phyloP scores from a whole-genome alignment of 2,797 vertebrate species.

The Poecilia wingei region DNA sequence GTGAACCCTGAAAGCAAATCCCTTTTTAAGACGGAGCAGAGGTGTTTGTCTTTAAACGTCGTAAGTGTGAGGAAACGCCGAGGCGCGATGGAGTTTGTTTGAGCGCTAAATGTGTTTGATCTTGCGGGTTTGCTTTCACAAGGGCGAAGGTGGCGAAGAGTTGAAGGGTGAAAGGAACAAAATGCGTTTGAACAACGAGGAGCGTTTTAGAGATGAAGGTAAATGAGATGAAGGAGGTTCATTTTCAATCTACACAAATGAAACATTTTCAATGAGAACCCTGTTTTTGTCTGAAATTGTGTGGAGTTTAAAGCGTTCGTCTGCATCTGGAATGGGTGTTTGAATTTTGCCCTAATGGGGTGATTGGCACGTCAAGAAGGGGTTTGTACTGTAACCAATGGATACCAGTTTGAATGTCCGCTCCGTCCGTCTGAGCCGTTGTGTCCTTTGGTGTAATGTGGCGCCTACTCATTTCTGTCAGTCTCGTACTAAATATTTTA shows the following conservation, averaged over 20 bases:
- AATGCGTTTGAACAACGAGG: background rate
- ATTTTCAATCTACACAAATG: background rate
- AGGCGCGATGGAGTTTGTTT: slow-evolving; percentile 3
- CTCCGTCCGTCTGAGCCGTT: background rate
- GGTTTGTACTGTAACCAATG: background rate
- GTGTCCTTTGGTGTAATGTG: background rate
- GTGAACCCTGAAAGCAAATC: slow-evolving; percentile 48
- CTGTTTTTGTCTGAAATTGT: no score
- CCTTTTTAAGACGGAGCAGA: slow-evolving; percentile 16
- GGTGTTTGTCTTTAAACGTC: slow-evolving; percentile 13
- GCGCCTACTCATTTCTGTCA: background rate
- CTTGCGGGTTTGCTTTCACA: background rate
- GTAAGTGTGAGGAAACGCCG: background rate
- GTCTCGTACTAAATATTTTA: background rate
- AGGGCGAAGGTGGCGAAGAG: background rate
- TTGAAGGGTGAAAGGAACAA: background rate
- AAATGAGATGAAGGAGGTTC: background rate
- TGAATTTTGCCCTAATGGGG: background rate
- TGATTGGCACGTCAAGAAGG: background rate
- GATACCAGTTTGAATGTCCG: background rate
- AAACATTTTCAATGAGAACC: no score
- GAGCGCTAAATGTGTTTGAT: slow-evolving; percentile 2
- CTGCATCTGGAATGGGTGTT: background rate
- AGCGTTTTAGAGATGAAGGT: background rate
- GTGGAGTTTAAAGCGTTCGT: background rate